A percentile compares a stretch with the other conserved stretches of the same genome.
Conservation (phyloP, 2,888 invertebrate genomes). For the Steinernema scapterisci region DNA sequence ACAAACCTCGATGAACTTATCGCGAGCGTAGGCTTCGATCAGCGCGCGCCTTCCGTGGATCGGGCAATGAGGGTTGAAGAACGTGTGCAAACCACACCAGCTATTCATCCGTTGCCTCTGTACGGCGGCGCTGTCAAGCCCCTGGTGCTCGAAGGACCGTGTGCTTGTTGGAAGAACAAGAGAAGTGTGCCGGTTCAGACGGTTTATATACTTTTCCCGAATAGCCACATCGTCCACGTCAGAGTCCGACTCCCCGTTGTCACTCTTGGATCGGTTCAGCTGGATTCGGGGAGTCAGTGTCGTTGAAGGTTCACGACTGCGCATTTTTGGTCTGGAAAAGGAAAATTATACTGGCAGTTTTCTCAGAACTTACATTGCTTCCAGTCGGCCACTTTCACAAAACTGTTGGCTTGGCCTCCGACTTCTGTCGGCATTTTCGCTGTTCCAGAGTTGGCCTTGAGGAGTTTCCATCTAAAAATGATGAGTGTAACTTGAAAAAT, state of each 20-base stretch:
- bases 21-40: constrained; percentile 63
- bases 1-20: constrained; percentile 58
- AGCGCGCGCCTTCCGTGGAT: constrained; percentile 65
- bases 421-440: neutral
- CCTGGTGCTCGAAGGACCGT: neutral
- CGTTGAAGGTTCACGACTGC: neutral
- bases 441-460: neutral
- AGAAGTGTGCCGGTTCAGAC: constrained; percentile 60
- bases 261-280: neutral
- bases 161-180: constrained; percentile 51
- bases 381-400: constrained; percentile 10
- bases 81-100: constrained; percentile 63
- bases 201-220: constrained; percentile 18
- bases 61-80: constrained; percentile 63
- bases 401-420: neutral
- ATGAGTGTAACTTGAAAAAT: neutral
- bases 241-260: constrained; percentile 2
- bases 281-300: neutral
- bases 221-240: neutral
- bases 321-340: neutral
- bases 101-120: constrained; percentile 59
- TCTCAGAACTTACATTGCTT: neutral
- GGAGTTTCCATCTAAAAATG: neutral
- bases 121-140: neutral
- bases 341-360: neutral